Evolutionary conservation across 2,888 invertebrate species (phyloP), one percentile per base, ranked within the genome.

Genomic region (Melolontha melolontha): DNA sequence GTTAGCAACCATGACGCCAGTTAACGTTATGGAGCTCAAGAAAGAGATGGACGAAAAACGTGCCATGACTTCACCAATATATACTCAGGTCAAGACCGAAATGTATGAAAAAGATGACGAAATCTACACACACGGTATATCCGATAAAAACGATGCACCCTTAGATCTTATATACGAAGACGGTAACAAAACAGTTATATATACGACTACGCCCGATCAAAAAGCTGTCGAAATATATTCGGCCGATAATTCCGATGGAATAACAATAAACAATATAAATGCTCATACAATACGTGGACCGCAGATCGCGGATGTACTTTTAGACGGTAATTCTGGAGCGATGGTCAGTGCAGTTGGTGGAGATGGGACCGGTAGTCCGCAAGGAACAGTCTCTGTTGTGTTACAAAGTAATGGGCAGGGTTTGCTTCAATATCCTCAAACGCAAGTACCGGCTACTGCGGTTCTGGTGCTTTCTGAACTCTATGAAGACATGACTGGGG

Each of bases 1-100:
- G 84, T 86, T 94, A 75, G 92, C 93, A 74, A 94, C 93, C 78
- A 94, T 94, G 94, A 94, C 93, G 70, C 93, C 94, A 67, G 94
- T 94, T 73, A 93, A 92, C 79, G 93, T 93, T 41, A 87, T 93
- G 76, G 93, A 93, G 78, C 87, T 90, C 65, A 84, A 89, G 77
- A 89, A 89, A 68, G 89, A 89, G 78, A 87, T 88, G 86, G 89
- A 88, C 78, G 88, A 88, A 77, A 86, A 87, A 22, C 89, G 90
- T 77, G 83, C 84, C 77, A 86, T 89, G 71, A 85, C 87, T 66
- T 88, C 89, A 78, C 84, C 86, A 50, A 87, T 86, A 71, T 86
- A 85, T 71, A 80, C 85, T 74, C 89, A 90, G 79, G 87, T 87
- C 70, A 84, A 84, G 78, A 87, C 87, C 39, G 88, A 84, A 79